phyloP scores from a whole-genome alignment of 2,888 invertebrate species.

The Drosophila aldrichi region DNA sequence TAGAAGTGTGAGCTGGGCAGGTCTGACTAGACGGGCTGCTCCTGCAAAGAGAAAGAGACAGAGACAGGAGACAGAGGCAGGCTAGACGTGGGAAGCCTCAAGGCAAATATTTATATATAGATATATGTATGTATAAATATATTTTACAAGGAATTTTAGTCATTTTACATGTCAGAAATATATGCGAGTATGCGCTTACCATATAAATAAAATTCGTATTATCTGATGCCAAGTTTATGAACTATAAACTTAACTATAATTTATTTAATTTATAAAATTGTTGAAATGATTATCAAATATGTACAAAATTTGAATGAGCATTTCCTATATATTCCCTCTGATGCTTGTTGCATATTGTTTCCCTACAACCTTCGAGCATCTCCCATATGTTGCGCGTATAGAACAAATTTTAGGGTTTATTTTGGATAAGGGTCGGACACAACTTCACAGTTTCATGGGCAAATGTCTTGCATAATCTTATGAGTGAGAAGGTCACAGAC shows the following conservation, averaged over 20 bases:
- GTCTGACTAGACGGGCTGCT: not conserved
- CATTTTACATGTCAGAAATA: too few species aligned
- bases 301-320: not conserved
- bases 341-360: not conserved
- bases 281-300: not conserved
- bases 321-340: not conserved
- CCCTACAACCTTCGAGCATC: not conserved
- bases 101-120: not conserved
- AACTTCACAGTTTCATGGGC: not conserved
- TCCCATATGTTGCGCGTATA: not conserved
- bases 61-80: too few species aligned
- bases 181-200: too few species aligned
- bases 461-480: slow-evolving; percentile 1
- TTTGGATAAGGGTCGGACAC: slow-evolving; percentile 31
- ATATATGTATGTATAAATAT: not conserved
- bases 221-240: too few species aligned
- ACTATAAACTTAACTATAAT: not conserved
- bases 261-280: not conserved
- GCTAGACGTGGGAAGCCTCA: not conserved
- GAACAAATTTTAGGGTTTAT: too few species aligned
- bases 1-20: not conserved
- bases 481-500: not conserved
- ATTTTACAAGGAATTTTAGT: too few species aligned
- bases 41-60: too few species aligned
- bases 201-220: too few species aligned